Conservation (phyloP, 2,113 vertebrate genomes). For the Butorides virescens region DNA sequence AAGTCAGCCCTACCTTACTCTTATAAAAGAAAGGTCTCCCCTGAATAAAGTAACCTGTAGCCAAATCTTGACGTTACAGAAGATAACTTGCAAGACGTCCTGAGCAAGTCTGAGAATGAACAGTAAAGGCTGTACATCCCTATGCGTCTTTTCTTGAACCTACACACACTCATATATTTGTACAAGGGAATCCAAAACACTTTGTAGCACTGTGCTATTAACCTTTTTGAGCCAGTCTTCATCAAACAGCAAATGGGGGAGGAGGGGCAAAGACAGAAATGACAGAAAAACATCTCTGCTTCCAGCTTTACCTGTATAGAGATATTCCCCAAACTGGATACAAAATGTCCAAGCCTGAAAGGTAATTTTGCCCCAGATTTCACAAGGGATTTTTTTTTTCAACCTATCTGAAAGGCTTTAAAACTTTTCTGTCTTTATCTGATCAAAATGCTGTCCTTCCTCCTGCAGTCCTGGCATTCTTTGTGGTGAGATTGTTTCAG, state of each 20-base stretch:
- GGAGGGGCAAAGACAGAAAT: background rate
- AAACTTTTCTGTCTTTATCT: slow-evolving; percentile 46
- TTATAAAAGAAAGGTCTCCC: background rate
- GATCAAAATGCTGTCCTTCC: slow-evolving; percentile 49
- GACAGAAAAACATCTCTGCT: background rate
- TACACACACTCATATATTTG: background rate
- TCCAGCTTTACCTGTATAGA: background rate
- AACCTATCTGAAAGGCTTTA: background rate
- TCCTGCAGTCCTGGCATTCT: slow-evolving; percentile 60
- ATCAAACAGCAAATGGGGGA: background rate
- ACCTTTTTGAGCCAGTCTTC: background rate
- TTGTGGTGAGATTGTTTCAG: slow-evolving; percentile 73
- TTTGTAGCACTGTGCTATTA: background rate
- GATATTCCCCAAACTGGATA: background rate
- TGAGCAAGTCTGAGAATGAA: background rate
- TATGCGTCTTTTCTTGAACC: background rate
- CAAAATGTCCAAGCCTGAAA: background rate
- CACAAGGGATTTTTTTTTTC: slow-evolving; percentile 26
- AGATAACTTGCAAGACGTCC: background rate
- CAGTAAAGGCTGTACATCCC: background rate
- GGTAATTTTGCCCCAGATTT: background rate
- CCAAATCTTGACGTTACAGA: background rate
- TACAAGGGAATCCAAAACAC: background rate
- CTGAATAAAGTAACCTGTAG: background rate
- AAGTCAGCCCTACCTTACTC: background rate